These are phyloP conservation scores for Emesis castigata DNA, from an alignment of 2,888 invertebrate species.

Conservation along the genomic window DNA sequence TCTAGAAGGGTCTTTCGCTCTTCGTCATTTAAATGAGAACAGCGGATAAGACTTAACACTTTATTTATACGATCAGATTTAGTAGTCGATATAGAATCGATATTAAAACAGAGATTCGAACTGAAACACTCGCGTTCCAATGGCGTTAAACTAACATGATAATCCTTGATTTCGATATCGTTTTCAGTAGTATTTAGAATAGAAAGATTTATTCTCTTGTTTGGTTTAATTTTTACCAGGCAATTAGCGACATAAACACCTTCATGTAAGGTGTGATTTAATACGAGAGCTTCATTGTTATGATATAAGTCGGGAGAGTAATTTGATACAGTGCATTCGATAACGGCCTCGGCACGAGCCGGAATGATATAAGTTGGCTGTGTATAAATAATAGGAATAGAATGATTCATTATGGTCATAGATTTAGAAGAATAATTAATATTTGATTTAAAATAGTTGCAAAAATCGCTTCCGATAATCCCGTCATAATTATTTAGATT, in stretches of 20 bases:
- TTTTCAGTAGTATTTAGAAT: slow-evolving; percentile 45
- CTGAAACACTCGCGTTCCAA: neutral
- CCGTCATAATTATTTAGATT: slow-evolving; percentile 13
- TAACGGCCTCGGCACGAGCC: slow-evolving; percentile 25
- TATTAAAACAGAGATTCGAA: neutral
- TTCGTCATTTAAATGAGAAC: slow-evolving; percentile 13
- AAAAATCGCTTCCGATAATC: slow-evolving; percentile 12
- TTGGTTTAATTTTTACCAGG: slow-evolving; percentile 46
- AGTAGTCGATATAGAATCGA: neutral
- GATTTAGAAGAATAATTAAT: slow-evolving; percentile 16
- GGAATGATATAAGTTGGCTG: slow-evolving; percentile 20
- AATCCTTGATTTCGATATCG: slow-evolving; percentile 26
- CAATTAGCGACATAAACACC: slow-evolving; percentile 48
- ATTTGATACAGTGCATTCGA: slow-evolving; percentile 27
- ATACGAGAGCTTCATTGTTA: slow-evolving; percentile 28
- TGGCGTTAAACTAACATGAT: slow-evolving; percentile 21
- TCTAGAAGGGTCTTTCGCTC: slow-evolving; percentile 35
- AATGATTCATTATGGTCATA: slow-evolving; percentile 4
- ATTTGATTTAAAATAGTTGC: slow-evolving; percentile 3
- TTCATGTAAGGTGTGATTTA: slow-evolving; percentile 35
- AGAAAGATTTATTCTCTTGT: slow-evolving; percentile 43
- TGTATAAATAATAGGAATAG: slow-evolving; percentile 13
- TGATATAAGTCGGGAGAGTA: slow-evolving; percentile 16
- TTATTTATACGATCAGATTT: neutral
- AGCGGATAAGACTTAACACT: slow-evolving; percentile 3